Evolutionary conservation across 2,797 vertebrate species (phyloP).

Genomic region (Apogon talboti): DNA sequence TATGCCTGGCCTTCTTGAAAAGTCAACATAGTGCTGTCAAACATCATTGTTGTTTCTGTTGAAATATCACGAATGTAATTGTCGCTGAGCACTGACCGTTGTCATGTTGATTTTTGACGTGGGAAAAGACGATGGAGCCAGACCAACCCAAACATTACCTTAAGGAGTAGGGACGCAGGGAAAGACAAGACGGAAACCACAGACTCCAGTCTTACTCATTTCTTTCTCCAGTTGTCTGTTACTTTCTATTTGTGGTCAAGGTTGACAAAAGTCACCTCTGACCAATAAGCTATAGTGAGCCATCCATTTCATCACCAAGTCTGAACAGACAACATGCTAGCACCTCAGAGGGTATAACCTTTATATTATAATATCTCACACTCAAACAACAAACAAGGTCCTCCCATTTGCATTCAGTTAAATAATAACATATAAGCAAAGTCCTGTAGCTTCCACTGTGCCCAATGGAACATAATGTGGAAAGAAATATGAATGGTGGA

Average conservation of each 20-base stretch:
- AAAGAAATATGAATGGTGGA: too few relatives aligned
- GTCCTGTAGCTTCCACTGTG: too few relatives aligned
- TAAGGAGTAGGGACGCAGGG: slow-evolving; percentile 27
- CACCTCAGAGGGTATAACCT: too few relatives aligned
- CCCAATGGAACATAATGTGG: too few relatives aligned
- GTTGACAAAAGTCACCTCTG: slow-evolving; percentile 37
- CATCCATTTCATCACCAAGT: slow-evolving; percentile 24
- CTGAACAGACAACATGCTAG: slow-evolving; percentile 21
- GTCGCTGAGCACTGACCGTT: slow-evolving; percentile 45
- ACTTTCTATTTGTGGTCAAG: slow-evolving; percentile 35
- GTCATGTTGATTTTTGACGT: slow-evolving; percentile 39
- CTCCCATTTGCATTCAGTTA: too few relatives aligned
- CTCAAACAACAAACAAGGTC: slow-evolving; percentile 26
- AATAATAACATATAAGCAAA: too few relatives aligned
- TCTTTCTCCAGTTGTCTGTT: slow-evolving; percentile 14
- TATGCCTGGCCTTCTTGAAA: slow-evolving; percentile 57
- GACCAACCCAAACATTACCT: slow-evolving; percentile 60
- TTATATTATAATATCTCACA: slow-evolving; percentile 28
- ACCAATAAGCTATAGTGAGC: slow-evolving; percentile 21
- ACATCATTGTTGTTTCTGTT: slow-evolving; percentile 43
- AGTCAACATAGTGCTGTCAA: slow-evolving; percentile 66
- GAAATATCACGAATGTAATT: slow-evolving; percentile 54
- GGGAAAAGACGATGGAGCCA: slow-evolving; percentile 35
- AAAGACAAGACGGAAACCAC: slow-evolving; percentile 45
- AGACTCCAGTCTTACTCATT: slow-evolving; percentile 39